Evolutionary conservation across 2,113 vertebrate species (phyloP).

Genomic region (Dermatemys mawii): DNA sequence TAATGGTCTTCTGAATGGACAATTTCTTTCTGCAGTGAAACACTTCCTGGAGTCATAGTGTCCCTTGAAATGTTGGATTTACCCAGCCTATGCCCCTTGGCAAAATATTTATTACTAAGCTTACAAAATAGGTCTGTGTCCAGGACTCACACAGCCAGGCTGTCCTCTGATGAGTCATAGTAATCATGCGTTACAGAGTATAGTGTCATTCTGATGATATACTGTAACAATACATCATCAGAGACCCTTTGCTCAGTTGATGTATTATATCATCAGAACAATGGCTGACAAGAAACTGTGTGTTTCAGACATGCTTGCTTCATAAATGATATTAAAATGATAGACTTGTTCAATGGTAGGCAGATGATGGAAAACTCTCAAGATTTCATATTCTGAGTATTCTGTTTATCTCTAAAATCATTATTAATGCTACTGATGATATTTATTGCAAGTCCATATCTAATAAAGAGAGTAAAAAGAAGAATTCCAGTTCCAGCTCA

Average conservation of each 20-base stretch:
- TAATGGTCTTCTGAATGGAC: neutral
- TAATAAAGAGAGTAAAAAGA: neutral
- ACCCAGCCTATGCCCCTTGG: neutral
- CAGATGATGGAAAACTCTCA: constrained; percentile 7
- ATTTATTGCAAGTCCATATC: neutral
- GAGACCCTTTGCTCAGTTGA: neutral
- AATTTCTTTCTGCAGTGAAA: neutral
- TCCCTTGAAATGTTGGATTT: neutral
- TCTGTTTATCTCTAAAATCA: neutral
- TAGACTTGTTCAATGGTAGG: neutral
- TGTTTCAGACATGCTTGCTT: neutral
- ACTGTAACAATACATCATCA: neutral
- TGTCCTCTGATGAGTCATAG: neutral
- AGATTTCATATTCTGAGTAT: neutral
- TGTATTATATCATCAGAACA: neutral
- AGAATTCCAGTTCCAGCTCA: neutral
- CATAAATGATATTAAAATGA: constrained; percentile 26
- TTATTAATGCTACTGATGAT: neutral
- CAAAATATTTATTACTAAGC: neutral
- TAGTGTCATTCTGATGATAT: neutral
- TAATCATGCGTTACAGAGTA: neutral
- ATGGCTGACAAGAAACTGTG: constrained; percentile 6
- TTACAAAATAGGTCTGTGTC: neutral
- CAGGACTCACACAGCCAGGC: neutral
- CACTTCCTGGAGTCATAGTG: neutral